phyloP scores from a whole-genome alignment of 92 coral and sea anemone genomes.

The Pocillopora grandis region DNA sequence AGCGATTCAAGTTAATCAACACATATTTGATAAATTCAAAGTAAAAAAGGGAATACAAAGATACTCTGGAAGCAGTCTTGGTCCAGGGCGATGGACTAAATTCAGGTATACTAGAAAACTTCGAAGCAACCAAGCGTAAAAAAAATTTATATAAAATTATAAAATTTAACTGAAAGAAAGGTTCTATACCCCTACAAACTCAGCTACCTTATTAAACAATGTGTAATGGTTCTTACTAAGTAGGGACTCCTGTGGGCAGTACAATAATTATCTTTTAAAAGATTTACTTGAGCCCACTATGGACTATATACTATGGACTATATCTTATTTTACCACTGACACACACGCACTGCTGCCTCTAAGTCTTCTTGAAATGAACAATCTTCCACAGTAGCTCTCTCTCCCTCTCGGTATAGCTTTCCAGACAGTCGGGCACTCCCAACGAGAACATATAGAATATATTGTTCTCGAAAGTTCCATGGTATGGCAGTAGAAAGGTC shows the following conservation, averaged over 20 bases:
- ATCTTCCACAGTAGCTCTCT: neutral
- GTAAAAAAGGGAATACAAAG: too few species aligned
- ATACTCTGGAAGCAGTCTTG: too few species aligned
- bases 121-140: too few species aligned
- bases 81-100: too few species aligned
- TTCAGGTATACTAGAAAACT: too few species aligned
- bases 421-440: neutral
- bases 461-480: conserved; percentile 5
- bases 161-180: neutral
- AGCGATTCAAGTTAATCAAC: too few species aligned
- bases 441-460: neutral
- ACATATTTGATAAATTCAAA: too few species aligned
- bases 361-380: neutral
- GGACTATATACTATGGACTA: too few species aligned
- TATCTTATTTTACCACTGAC: neutral
- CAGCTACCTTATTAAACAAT: neutral
- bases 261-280: neutral
- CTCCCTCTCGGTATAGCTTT: neutral
- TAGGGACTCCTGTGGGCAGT: neutral
- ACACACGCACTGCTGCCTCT: neutral
- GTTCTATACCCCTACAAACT: neutral
- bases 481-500: neutral
- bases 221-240: neutral
- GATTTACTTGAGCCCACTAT: neutral
- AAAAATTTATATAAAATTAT: too few species aligned